Conservation (phyloP, 2,888 invertebrate genomes). For the Ariolimax columbianus region DNA sequence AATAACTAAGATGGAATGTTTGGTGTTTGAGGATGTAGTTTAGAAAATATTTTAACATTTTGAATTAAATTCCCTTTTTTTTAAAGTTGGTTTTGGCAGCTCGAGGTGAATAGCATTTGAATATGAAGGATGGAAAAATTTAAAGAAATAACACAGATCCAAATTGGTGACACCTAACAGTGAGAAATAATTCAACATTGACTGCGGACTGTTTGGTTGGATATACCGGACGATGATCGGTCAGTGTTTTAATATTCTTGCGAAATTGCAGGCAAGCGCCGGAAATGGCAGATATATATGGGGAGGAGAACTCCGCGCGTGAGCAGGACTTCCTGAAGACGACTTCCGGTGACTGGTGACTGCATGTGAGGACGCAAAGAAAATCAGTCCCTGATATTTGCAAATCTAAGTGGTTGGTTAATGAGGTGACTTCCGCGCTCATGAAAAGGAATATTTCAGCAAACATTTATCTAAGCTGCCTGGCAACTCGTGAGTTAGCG, state of each 20-base stretch:
- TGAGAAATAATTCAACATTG: not conserved
- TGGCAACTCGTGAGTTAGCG: not conserved
- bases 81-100: too few species aligned
- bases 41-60: too few species aligned
- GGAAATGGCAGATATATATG: constrained; percentile 37
- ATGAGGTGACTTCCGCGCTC: constrained; percentile 25
- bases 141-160: not conserved
- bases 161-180: not conserved
- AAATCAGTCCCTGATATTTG: constrained; percentile 35
- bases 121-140: too few species aligned
- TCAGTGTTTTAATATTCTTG: constrained; percentile 13
- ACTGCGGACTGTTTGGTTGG: not conserved
- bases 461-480: not conserved
- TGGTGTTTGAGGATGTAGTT: too few species aligned
- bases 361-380: constrained; percentile 42
- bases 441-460: constrained; percentile 41
- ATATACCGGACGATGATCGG: not conserved
- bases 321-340: constrained; percentile 46
- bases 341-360: constrained; percentile 42
- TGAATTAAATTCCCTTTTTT: too few species aligned
- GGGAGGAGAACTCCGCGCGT: constrained; percentile 36
- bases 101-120: too few species aligned
- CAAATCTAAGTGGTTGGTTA: constrained; percentile 37
- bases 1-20: too few species aligned
- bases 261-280: constrained; percentile 28